Percentiles rank a stretch among this genome's conserved stretches.
phyloP scores from a whole-genome alignment of 2,888 invertebrate genomes.

The Melanargia galathea region DNA sequence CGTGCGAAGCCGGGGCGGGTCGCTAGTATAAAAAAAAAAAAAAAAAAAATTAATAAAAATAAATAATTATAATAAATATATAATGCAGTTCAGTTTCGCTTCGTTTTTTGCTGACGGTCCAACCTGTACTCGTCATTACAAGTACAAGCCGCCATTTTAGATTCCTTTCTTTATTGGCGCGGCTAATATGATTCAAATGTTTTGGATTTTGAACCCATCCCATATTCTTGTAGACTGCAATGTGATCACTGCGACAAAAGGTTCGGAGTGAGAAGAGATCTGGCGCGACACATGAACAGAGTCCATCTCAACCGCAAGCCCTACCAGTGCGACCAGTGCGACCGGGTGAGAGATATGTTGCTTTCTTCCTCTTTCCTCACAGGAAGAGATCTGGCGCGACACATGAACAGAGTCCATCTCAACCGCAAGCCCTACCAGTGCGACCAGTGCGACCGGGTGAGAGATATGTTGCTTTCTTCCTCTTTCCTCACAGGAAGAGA shows the following conservation, averaged over 20 bases:
- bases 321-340: conserved; percentile 55
- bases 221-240: conserved; percentile 15
- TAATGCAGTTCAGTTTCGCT: too few relatives aligned
- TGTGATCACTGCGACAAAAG: conserved; percentile 63
- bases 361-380: conserved; percentile 37
- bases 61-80: too few relatives aligned
- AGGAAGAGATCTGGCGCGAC: conserved; percentile 58
- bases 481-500: conserved; percentile 52
- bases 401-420: conserved; percentile 66
- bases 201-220: neutral
- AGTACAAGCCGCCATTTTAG: too few relatives aligned
- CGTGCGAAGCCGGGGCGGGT: too few relatives aligned
- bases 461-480: neutral
- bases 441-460: conserved; percentile 44
- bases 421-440: conserved; percentile 65
- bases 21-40: too few relatives aligned
- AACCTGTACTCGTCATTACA: too few relatives aligned
- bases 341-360: conserved; percentile 10
- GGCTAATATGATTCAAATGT: too few relatives aligned
- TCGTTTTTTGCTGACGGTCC: too few relatives aligned
- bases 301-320: conserved; percentile 68
- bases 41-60: too few relatives aligned
- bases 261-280: conserved; percentile 56
- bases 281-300: conserved; percentile 63
- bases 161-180: too few relatives aligned